These are phyloP conservation scores for Apodemus agrarius DNA, from an alignment of 2,797 vertebrate species.

Conservation along the genomic window DNA sequence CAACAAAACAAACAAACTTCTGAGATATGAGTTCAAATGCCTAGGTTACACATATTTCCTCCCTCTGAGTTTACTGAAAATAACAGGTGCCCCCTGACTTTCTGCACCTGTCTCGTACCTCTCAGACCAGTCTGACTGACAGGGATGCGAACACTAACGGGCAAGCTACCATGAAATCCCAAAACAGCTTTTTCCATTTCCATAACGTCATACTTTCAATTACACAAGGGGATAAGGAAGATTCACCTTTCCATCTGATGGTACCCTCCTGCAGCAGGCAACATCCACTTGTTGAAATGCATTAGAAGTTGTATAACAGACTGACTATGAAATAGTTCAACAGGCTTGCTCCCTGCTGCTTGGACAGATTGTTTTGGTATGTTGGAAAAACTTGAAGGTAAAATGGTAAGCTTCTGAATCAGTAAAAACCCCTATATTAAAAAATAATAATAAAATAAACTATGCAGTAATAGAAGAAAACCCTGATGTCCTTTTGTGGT, in stretches of 20 bases:
- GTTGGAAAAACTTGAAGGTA: neutral
- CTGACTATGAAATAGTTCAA: neutral
- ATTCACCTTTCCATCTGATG: neutral
- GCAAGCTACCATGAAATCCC: neutral
- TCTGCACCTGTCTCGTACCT: neutral
- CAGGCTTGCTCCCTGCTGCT: neutral
- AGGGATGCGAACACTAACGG: neutral
- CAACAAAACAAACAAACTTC: neutral
- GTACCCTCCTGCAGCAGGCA: neutral
- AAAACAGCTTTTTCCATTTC: conserved; percentile 29
- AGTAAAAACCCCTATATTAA: neutral
- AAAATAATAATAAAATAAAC: neutral
- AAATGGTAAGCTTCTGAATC: neutral
- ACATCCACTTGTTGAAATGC: neutral
- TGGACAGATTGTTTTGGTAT: neutral
- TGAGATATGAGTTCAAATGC: neutral
- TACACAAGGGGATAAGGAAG: neutral
- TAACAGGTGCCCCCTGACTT: neutral
- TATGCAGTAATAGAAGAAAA: neutral
- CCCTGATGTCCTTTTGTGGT: neutral
- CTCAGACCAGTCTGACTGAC: neutral
- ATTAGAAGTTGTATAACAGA: neutral
- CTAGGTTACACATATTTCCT: neutral
- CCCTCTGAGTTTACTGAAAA: neutral
- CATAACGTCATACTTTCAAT: neutral